A percentile compares a stretch with the other conserved stretches of the same genome.
Conservation (phyloP, 2,113 vertebrate genomes). For the Psophia crepitans region DNA sequence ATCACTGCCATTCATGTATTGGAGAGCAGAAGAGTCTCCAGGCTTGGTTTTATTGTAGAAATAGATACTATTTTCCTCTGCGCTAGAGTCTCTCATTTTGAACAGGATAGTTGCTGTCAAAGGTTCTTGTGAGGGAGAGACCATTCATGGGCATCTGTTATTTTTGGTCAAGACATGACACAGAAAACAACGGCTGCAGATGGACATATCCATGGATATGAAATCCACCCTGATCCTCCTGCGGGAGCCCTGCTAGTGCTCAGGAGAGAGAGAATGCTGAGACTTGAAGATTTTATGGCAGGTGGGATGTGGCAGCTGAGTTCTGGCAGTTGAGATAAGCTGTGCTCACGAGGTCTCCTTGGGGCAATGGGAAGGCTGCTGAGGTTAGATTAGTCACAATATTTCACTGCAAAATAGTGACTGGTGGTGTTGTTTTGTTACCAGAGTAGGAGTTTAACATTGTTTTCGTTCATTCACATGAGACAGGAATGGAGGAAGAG, state of each 20-base stretch:
- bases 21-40: not conserved
- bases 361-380: not conserved
- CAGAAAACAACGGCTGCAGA: not conserved
- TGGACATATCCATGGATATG: not conserved
- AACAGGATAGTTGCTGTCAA: not conserved
- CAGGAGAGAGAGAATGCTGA: not conserved
- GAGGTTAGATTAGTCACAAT: not conserved
- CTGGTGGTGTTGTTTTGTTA: not conserved
- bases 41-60: not conserved
- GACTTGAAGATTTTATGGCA: not conserved
- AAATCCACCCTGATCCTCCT: not conserved
- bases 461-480: not conserved
- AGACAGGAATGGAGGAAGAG: not conserved
- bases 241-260: not conserved
- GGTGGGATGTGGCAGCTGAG: not conserved
- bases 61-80: not conserved
- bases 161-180: not conserved
- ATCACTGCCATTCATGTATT: not conserved
- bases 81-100: not conserved
- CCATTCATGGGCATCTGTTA: not conserved
- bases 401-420: not conserved
- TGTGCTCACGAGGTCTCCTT: not conserved
- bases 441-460: not conserved
- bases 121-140: not conserved
- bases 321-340: constrained; percentile 26